These are phyloP conservation scores for Mongoloraphidia duomilia DNA, from an alignment of 2,888 invertebrate species.

Conservation along the genomic window DNA sequence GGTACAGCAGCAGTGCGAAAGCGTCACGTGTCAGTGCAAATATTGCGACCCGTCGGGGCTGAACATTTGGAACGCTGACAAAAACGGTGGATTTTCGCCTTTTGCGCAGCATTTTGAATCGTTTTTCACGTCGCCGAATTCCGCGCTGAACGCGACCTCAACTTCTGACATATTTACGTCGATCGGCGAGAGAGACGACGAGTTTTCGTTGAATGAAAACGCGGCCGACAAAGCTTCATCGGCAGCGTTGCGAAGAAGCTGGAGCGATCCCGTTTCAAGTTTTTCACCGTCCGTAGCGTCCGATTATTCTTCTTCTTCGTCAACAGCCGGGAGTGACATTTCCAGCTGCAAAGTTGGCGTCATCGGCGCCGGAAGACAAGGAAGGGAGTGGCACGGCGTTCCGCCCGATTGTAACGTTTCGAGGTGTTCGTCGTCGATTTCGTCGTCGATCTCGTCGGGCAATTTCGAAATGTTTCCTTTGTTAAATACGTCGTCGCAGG, in stretches of 20 bases:
- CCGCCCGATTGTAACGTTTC: neutral
- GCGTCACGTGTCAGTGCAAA: constrained; percentile 52
- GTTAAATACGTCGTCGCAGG: constrained; percentile 23
- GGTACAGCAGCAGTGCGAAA: constrained; percentile 11
- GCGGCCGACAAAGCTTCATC: constrained; percentile 21
- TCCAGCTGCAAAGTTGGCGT: constrained; percentile 18
- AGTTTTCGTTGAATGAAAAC: constrained; percentile 12
- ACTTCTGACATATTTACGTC: constrained; percentile 8
- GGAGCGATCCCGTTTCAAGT: constrained; percentile 45
- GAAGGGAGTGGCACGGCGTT: constrained; percentile 12
- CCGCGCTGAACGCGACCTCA: constrained; percentile 8
- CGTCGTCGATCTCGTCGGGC: constrained; percentile 3
- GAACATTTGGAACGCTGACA: constrained; percentile 60
- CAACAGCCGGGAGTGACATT: constrained; percentile 5
- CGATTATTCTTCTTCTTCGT: constrained; percentile 27
- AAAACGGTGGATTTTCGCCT: constrained; percentile 30
- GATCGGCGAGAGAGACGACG: constrained; percentile 4
- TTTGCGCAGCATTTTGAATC: constrained; percentile 20
- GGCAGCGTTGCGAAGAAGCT: constrained; percentile 39
- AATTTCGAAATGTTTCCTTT: constrained; percentile 13
- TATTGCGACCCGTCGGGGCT: constrained; percentile 57
- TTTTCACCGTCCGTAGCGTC: constrained; percentile 29
- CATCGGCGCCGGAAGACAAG: constrained; percentile 26
- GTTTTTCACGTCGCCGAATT: constrained; percentile 32
- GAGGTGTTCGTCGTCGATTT: neutral